Conservation (phyloP, 1,140 invertebrate genomes). For the Apis dorsata region DNA sequence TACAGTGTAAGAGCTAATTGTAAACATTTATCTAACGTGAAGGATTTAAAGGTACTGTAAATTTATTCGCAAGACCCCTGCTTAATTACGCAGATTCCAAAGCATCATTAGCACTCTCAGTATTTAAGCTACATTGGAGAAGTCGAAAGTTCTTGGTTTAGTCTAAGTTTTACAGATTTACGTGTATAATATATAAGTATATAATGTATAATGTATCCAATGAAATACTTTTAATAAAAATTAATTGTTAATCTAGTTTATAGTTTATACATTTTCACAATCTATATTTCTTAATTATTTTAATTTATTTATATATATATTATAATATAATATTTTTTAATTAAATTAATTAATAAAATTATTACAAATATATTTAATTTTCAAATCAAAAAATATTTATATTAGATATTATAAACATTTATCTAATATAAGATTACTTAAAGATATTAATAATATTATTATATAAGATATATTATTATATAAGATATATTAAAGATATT, state of each 20-base stretch:
- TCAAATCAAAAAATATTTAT: too few species aligned
- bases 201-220: background rate
- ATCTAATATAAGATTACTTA: too few species aligned
- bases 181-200: background rate
- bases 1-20: constrained; percentile 66
- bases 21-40: constrained; percentile 73
- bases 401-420: too few species aligned
- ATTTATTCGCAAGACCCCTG: constrained; percentile 71
- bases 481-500: too few species aligned
- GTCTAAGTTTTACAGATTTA: constrained; percentile 2
- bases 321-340: too few species aligned
- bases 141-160: constrained; percentile 55
- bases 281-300: too few species aligned
- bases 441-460: too few species aligned
- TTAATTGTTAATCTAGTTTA: background rate
- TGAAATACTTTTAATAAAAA: background rate
- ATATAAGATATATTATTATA: too few species aligned
- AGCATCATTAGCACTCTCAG: constrained; percentile 61
- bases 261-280: background rate
- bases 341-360: too few species aligned
- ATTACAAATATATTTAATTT: too few species aligned
- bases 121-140: constrained; percentile 50
- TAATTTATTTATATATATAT: too few species aligned
- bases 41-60: constrained; percentile 73
- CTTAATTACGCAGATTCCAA: constrained; percentile 74